Percentiles rank a stretch among this genome's conserved stretches.
Evolutionary conservation across 2,888 invertebrate genomes (phyloP).

Genomic region (Drosophila fulvimacula): DNA sequence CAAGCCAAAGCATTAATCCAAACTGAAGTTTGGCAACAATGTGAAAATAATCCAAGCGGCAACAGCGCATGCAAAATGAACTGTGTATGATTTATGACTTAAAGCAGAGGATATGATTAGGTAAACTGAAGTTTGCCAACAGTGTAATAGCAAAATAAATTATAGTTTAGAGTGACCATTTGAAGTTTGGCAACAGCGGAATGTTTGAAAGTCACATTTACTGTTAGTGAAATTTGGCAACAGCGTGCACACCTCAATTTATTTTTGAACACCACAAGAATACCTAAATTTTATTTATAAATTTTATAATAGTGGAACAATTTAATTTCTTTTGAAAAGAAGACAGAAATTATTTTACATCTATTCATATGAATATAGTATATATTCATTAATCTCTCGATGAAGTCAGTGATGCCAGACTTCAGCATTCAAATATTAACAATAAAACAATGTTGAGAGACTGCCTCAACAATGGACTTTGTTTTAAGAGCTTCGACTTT

Average conservation of each 20-base stretch:
- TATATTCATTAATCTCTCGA: not conserved
- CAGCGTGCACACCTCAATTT: too few species aligned
- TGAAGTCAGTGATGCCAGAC: too few species aligned
- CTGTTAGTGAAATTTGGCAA: slow-evolving; percentile 26
- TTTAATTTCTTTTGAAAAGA: not conserved
- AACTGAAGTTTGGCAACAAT: slow-evolving; percentile 4
- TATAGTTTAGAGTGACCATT: not conserved
- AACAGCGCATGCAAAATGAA: not conserved
- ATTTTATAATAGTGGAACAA: too few species aligned
- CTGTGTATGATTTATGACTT: not conserved
- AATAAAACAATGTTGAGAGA: slow-evolving; percentile 12
- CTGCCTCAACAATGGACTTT: slow-evolving; percentile 38
- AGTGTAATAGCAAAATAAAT: not conserved
- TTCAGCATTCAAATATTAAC: slow-evolving; percentile 4
- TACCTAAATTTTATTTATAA: too few species aligned
- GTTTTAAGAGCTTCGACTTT: slow-evolving; percentile 14
- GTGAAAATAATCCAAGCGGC: not conserved
- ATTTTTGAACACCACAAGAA: too few species aligned
- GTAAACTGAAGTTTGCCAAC: not conserved
- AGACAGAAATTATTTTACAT: not conserved
- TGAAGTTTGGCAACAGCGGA: not conserved
- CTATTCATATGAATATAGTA: not conserved
- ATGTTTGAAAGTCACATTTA: not conserved
- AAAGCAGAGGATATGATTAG: not conserved
- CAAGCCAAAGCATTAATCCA: not conserved